Conservation (phyloP, 2,113 vertebrate species). For the Bos taurus region ARS-UCD2.0 NC_037328.1:60952501-60953000, state of each 20-base stretch:
- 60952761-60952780: slow-evolving; percentile 19
- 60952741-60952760: neutral
- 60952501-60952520: slow-evolving; percentile 35
- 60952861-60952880: no score
- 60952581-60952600: slow-evolving; percentile 32
- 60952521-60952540: slow-evolving; percentile 25
- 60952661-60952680: slow-evolving; percentile 26
- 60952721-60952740: slow-evolving; percentile 19
- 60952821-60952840: neutral
- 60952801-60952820: neutral
- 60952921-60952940: no score
- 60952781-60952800: neutral
- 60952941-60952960: no score
- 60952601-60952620: slow-evolving; percentile 40
- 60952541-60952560: slow-evolving; percentile 29
- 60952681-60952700: slow-evolving; percentile 29
- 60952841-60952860: no score
- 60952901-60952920: no score
- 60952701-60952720: neutral
- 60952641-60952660: neutral
- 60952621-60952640: slow-evolving; percentile 8
- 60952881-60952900: no score
- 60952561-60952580: slow-evolving; percentile 18
- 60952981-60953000: no score
- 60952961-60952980: no score